A percentile compares a stretch with the other conserved stretches of the same genome.
Evolutionary conservation across 2,797 vertebrate genomes (phyloP).

Genomic region (Bradypodion pumilum): DNA sequence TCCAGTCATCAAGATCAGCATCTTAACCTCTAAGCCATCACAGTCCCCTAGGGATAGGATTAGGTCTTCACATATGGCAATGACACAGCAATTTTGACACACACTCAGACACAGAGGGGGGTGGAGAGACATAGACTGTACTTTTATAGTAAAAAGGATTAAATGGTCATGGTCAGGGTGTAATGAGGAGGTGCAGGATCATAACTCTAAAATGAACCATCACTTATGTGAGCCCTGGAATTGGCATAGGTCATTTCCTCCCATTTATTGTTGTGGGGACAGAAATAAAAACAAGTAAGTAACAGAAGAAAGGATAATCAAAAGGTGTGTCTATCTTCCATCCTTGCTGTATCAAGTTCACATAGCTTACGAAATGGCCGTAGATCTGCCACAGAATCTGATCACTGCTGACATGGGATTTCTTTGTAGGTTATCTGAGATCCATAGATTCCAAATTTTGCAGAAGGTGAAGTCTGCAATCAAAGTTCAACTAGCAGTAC

Average conservation of each 20-base stretch:
- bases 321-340: not conserved
- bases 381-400: not conserved
- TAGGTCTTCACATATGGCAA: not conserved
- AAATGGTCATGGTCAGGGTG: too few species aligned
- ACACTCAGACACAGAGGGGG: too few species aligned
- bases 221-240: not conserved
- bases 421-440: too few species aligned
- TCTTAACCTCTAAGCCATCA: too few species aligned
- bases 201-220: not conserved
- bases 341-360: not conserved
- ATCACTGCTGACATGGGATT: not conserved
- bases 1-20: too few species aligned
- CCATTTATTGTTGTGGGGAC: not conserved
- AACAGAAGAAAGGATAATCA: not conserved
- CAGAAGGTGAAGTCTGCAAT: not conserved
- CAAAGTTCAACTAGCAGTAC: not conserved
- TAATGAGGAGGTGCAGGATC: not conserved
- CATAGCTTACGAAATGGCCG: not conserved
- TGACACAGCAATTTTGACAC: not conserved
- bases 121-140: too few species aligned
- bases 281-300: not conserved
- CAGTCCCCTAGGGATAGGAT: too few species aligned
- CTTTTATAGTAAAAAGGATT: too few species aligned
- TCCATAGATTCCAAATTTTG: too few species aligned
- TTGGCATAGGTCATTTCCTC: not conserved